Evolutionary conservation across 2,113 vertebrate genomes (phyloP), one percentile per base, ranked within the genome.

Genomic region (Forbesichthys papilliferus): DNA sequence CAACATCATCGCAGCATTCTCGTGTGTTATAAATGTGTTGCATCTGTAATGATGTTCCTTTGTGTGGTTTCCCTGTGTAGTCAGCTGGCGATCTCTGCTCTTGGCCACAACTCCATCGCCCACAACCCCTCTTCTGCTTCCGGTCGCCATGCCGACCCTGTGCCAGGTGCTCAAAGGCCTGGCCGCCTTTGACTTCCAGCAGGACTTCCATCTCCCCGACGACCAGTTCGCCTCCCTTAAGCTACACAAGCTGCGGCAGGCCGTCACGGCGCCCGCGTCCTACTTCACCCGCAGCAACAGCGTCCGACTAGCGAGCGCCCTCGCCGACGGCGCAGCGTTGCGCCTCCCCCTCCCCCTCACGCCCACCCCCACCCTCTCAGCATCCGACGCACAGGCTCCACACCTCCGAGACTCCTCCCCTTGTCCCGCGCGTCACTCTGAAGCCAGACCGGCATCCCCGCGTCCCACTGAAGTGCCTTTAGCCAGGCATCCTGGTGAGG

Each of bases 151-250:
- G 42, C 62, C 60, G 27, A 56, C 27, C 12, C 12, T 64, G 0
- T 11, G 11, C 67, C 14, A 9, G 0, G 61, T 73, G 9, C 0
- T 77, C 51, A 58, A 52, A 67, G 33, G 6, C 20, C 66, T 84
- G 58, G 20, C 12, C 11, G 66, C 27, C 53, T 69, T 78, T 5
- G 79, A 88, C 36, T 7, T 77, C 2, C 64, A 60, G 0, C 86
- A 74, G 36, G 89, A 91, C 52, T 91, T 91, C 48, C 83, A 89
- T 56, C 85, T 91, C 55, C 89, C 89, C 0, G 87, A 91, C 5
- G 87, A 90, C 13, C 85, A 87, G 70, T 91, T 89, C 16, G 88
- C 85, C 0, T 84, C 79, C 9, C 70, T 91, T 8, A 89, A 91
- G 73, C 79, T 91, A 8, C 79, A 69, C 58, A 91, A 90, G 65